These are phyloP conservation scores for Drosophila acutilabella DNA, from an alignment of 2,888 invertebrate species.

Conservation along the genomic window DNA sequence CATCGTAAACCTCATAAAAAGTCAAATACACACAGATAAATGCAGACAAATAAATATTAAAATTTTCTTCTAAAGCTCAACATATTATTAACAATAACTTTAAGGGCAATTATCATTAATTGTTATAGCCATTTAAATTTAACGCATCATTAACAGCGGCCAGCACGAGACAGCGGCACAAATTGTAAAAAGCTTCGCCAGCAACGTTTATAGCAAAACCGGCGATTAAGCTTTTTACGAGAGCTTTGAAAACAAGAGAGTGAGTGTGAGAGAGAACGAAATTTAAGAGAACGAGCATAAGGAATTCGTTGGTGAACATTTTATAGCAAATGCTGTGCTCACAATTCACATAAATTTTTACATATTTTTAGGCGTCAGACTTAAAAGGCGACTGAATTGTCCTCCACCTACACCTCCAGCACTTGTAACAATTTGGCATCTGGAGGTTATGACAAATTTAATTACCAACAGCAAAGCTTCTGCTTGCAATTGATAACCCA, in stretches of 20 bases:
- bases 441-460: slow-evolving; percentile 72
- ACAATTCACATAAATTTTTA: slow-evolving; percentile 38
- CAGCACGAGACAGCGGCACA: slow-evolving; percentile 36
- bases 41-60: slow-evolving; percentile 31
- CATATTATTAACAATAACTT: slow-evolving; percentile 75
- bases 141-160: slow-evolving; percentile 77
- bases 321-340: slow-evolving; percentile 12
- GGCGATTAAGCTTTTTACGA: slow-evolving; percentile 43
- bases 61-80: slow-evolving; percentile 40
- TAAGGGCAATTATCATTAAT: slow-evolving; percentile 77
- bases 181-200: slow-evolving; percentile 39
- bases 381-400: slow-evolving; percentile 33
- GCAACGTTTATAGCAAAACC: slow-evolving; percentile 42
- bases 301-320: slow-evolving; percentile 46
- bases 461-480: slow-evolving; percentile 58
- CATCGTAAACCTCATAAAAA: background rate
- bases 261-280: background rate
- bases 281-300: slow-evolving; percentile 52
- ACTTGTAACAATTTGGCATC: slow-evolving; percentile 45
- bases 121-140: slow-evolving; percentile 79
- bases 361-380: slow-evolving; percentile 59
- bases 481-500: slow-evolving; percentile 65
- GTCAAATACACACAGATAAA: slow-evolving; percentile 11
- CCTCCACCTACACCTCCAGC: background rate
- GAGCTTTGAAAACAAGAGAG: slow-evolving; percentile 49